Evolutionary conservation across 2,888 invertebrate species (phyloP).

Genomic region (Dryobotodes eremita): DNA sequence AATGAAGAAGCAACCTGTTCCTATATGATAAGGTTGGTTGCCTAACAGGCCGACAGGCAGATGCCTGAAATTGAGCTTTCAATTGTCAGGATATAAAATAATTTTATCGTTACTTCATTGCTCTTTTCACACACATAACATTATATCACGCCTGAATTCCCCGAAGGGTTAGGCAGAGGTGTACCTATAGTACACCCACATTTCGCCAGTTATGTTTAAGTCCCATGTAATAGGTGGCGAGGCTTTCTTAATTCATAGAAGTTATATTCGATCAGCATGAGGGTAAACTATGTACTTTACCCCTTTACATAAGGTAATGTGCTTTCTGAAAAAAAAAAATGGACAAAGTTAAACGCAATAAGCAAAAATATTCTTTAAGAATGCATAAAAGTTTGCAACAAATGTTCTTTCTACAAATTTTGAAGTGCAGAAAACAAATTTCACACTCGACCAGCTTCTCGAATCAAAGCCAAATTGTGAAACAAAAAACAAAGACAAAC

Average conservation of each 20-base stretch:
- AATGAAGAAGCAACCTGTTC: neutral
- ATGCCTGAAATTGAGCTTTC: neutral
- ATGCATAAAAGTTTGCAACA: neutral
- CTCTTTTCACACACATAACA: too few relatives aligned
- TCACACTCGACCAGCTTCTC: neutral
- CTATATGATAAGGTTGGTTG: neutral
- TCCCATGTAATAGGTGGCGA: too few relatives aligned
- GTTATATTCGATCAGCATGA: neutral
- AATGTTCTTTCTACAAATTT: neutral
- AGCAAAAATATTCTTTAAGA: neutral
- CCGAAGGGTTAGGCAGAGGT: too few relatives aligned
- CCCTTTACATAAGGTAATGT: neutral
- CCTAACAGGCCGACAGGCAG: neutral
- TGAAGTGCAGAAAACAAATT: neutral
- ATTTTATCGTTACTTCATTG: too few relatives aligned
- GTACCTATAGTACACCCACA: too few relatives aligned
- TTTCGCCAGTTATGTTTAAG: too few relatives aligned
- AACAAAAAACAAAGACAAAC: constrained; percentile 28
- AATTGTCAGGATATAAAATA: neutral
- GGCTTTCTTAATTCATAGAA: too few relatives aligned
- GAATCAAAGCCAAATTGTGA: constrained; percentile 28
- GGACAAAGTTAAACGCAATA: neutral
- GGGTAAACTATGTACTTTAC: neutral
- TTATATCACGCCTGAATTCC: too few relatives aligned
- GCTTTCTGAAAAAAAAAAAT: neutral